Percentiles rank a stretch among this genome's conserved stretches.
Conservation (phyloP, 1,140 invertebrate genomes). For the Pygmarrhopalites habei region DNA sequence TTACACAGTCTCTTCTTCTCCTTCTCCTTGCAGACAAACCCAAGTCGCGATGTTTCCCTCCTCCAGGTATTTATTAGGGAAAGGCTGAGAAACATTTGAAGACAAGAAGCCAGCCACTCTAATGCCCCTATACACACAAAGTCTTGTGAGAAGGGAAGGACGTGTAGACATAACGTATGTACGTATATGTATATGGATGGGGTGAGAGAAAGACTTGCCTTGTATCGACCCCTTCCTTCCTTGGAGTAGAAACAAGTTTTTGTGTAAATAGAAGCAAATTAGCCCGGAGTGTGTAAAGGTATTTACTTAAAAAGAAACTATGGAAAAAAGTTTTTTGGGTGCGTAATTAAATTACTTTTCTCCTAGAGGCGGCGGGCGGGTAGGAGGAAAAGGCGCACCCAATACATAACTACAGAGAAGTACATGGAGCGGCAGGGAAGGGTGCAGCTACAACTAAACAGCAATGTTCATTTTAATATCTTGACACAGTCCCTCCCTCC, state of each 20-base stretch:
- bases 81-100: too few relatives aligned
- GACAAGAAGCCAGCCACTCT: too few relatives aligned
- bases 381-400: too few relatives aligned
- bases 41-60: background rate
- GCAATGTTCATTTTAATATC: too few relatives aligned
- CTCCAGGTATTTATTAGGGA: background rate
- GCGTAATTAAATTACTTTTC: background rate
- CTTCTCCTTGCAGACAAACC: too few relatives aligned
- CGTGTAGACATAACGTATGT: background rate
- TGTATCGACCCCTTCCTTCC: background rate
- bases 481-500: too few relatives aligned
- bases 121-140: background rate
- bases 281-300: background rate
- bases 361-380: background rate
- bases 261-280: background rate
- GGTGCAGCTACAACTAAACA: too few relatives aligned
- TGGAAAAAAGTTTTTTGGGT: background rate
- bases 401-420: too few relatives aligned
- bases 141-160: background rate
- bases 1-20: too few relatives aligned
- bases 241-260: background rate
- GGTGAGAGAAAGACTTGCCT: background rate
- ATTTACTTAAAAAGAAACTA: background rate
- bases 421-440: too few relatives aligned
- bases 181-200: background rate